A percentile compares a stretch with the other conserved stretches of the same genome.
Conservation (phyloP, 2,888 invertebrate species). For the Nemurella pictetii region DNA sequence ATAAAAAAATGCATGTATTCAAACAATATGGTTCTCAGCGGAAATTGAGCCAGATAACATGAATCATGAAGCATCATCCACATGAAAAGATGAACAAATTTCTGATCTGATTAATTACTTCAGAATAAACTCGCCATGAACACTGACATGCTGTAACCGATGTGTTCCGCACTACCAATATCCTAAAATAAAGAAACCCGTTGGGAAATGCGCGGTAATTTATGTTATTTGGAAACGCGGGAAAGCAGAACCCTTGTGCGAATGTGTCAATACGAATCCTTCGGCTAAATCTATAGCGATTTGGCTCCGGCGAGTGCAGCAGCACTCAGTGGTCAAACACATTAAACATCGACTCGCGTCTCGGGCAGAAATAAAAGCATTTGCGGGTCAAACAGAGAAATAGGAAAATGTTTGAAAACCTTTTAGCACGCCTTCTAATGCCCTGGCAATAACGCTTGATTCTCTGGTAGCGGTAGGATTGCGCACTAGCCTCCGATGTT, state of each 20-base stretch:
- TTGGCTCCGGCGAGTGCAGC: neutral
- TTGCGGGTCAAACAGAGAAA: neutral
- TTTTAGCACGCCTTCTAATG: slow-evolving; percentile 5
- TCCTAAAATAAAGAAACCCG: neutral
- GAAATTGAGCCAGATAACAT: no score
- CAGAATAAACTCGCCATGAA: no score
- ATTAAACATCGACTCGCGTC: slow-evolving; percentile 13
- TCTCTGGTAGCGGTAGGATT: no score
- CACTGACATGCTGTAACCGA: no score
- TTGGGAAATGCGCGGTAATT: neutral
- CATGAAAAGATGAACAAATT: no score
- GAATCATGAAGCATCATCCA: no score
- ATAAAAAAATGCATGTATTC: no score
- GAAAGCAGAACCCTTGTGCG: slow-evolving; percentile 29
- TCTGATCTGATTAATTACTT: no score
- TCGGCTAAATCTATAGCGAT: slow-evolving; percentile 37
- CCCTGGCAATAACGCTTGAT: neutral
- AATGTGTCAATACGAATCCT: slow-evolving; percentile 35
- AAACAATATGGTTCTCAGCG: no score
- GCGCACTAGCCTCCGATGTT: neutral
- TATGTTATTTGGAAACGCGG: neutral
- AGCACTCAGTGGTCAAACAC: neutral
- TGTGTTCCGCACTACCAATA: no score
- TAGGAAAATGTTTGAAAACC: slow-evolving; percentile 16
- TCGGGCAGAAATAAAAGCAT: slow-evolving; percentile 9